phyloP scores from a whole-genome alignment of 1,140 invertebrate genomes.

The Piezodorus guildinii region DNA sequence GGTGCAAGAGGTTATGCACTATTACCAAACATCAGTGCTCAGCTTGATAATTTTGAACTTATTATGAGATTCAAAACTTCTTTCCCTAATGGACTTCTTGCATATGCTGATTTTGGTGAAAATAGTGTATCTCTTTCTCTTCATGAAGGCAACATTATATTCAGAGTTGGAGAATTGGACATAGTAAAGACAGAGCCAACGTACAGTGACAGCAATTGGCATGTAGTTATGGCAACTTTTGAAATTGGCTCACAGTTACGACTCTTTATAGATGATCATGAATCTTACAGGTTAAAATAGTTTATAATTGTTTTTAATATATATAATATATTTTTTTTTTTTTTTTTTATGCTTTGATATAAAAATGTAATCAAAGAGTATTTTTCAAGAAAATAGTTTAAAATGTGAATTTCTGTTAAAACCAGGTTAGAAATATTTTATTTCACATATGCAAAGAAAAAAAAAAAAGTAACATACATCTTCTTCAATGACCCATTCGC shows the following conservation, averaged over 20 bases:
- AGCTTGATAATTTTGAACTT: constrained; percentile 50
- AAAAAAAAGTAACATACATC: too few species aligned
- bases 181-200: constrained; percentile 42
- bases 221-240: constrained; percentile 74
- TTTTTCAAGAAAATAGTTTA: too few species aligned
- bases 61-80: constrained; percentile 82
- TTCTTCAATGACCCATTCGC: too few species aligned
- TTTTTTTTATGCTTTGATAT: too few species aligned
- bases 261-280: constrained; percentile 75
- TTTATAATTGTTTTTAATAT: too few species aligned
- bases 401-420: too few species aligned
- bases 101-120: constrained; percentile 54
- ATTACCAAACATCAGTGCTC: constrained; percentile 43
- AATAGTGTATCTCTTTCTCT: constrained; percentile 53
- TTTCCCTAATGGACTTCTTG: constrained; percentile 62
- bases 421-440: too few species aligned
- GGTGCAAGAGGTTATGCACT: constrained; percentile 49
- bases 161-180: constrained; percentile 51
- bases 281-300: constrained; percentile 44
- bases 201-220: constrained; percentile 86
- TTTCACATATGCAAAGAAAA: too few species aligned
- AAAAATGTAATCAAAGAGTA: too few species aligned
- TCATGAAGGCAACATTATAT: constrained; percentile 51
- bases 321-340: too few species aligned
- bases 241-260: constrained; percentile 42